phyloP scores from a whole-genome alignment of 2,113 vertebrate species.

The Eudyptes chrysolophus region DNA sequence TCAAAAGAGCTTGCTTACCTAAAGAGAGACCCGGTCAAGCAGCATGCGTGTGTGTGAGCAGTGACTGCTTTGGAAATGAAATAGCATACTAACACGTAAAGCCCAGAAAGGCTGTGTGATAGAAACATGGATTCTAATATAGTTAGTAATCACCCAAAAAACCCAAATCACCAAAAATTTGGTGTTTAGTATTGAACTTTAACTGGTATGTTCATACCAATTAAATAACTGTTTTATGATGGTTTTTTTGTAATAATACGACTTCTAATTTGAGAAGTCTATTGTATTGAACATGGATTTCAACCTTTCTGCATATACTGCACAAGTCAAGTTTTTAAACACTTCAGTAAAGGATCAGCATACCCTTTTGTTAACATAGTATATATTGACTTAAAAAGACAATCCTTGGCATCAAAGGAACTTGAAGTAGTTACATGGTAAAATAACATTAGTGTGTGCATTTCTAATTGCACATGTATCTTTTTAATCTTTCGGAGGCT shows the following conservation, averaged over 20 bases:
- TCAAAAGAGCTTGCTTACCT: not conserved
- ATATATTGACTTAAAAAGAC: not conserved
- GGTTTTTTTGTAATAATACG: not conserved
- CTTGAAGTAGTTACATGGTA: not conserved
- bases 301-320: not conserved
- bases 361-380: not conserved
- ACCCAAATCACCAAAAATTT: not conserved
- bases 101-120: not conserved
- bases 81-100: not conserved
- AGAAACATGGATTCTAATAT: not conserved
- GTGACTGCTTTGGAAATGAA: not conserved
- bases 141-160: not conserved
- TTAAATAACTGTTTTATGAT: not conserved
- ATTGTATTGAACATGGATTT: not conserved
- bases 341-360: not conserved
- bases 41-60: not conserved
- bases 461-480: not conserved
- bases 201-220: not conserved
- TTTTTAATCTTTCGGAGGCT: not conserved
- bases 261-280: not conserved
- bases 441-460: not conserved
- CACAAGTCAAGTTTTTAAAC: not conserved
- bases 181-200: not conserved
- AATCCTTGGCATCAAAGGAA: not conserved
- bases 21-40: not conserved